A percentile compares a stretch with the other conserved stretches of the same genome.
Evolutionary conservation across 2,888 invertebrate species (phyloP).

Genomic region (Linyphia triangularis): DNA sequence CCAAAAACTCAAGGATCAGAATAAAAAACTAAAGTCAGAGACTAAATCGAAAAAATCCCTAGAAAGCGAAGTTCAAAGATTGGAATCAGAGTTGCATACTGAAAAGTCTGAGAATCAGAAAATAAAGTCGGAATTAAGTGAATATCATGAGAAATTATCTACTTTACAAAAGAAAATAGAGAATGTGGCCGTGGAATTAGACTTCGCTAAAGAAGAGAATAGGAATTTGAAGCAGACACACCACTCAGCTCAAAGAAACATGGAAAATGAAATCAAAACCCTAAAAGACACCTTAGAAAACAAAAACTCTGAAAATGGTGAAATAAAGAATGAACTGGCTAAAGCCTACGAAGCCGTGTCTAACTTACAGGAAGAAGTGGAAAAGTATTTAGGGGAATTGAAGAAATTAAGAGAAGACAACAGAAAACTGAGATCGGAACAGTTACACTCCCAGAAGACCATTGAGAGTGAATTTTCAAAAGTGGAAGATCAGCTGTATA

Average conservation of each 20-base stretch:
- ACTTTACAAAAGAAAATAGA: constrained; percentile 67
- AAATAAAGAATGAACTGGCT: constrained; percentile 64
- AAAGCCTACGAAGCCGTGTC: constrained; percentile 69
- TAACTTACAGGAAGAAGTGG: constrained; percentile 64
- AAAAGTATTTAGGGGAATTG: constrained; percentile 81
- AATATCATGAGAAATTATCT: constrained; percentile 67
- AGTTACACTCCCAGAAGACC: constrained; percentile 65
- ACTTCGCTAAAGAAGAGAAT: constrained; percentile 69
- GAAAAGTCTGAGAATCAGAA: constrained; percentile 70
- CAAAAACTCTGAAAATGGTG: constrained; percentile 54
- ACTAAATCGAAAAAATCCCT: constrained; percentile 66
- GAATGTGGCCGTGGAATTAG: constrained; percentile 66
- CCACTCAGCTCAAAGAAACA: constrained; percentile 53
- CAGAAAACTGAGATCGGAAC: constrained; percentile 54
- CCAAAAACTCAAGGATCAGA: constrained; percentile 67
- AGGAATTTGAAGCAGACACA: constrained; percentile 59
- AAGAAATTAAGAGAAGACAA: constrained; percentile 89
- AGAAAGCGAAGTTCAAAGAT: constrained; percentile 63
- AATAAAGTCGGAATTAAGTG: constrained; percentile 68
- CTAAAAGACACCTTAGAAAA: constrained; percentile 65
- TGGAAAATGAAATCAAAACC: constrained; percentile 71
- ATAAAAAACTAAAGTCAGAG: constrained; percentile 65
- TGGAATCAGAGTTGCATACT: constrained; percentile 63
- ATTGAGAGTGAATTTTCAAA: constrained; percentile 66
- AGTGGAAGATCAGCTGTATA: constrained; percentile 59